Conservation (phyloP, 2,797 vertebrate genomes). For the Melanotaenia nigrans region DNA sequence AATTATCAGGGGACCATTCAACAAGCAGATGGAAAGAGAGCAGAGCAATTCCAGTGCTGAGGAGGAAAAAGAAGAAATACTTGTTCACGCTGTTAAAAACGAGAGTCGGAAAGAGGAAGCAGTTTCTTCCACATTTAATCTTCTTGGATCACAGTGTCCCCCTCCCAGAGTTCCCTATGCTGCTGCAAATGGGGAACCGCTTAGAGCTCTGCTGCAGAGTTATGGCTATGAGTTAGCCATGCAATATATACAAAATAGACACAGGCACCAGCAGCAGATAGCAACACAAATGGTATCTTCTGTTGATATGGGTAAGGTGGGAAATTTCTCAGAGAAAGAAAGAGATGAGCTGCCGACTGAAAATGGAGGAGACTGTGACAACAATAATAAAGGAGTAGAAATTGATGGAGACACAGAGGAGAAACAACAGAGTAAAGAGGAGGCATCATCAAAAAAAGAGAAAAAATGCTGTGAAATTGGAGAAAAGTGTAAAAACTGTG, state of each 20-base stretch:
- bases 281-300: constrained; percentile 60
- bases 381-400: constrained; percentile 22
- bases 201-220: constrained; percentile 94
- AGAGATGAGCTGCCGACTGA: constrained; percentile 35
- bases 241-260: constrained; percentile 96
- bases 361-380: constrained; percentile 30
- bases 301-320: constrained; percentile 50
- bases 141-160: constrained; percentile 82
- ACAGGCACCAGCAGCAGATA: constrained; percentile 91
- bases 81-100: constrained; percentile 43
- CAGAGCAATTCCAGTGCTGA: constrained; percentile 66
- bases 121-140: constrained; percentile 57
- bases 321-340: constrained; percentile 44
- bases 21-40: constrained; percentile 83
- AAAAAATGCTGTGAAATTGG: constrained; percentile 67
- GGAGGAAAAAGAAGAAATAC: constrained; percentile 73
- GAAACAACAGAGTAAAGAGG: constrained; percentile 38
- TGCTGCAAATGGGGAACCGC: constrained; percentile 88
- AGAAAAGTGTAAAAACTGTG: constrained; percentile 91
- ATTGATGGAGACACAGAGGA: constrained; percentile 38
- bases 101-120: constrained; percentile 59
- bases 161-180: constrained; percentile 95
- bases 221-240: constrained; percentile 98
- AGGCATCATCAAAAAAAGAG: constrained; percentile 36
- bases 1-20: constrained; percentile 37